Evolutionary conservation across 2,888 invertebrate genomes (phyloP).

Genomic region (Pollenia labialis): DNA sequence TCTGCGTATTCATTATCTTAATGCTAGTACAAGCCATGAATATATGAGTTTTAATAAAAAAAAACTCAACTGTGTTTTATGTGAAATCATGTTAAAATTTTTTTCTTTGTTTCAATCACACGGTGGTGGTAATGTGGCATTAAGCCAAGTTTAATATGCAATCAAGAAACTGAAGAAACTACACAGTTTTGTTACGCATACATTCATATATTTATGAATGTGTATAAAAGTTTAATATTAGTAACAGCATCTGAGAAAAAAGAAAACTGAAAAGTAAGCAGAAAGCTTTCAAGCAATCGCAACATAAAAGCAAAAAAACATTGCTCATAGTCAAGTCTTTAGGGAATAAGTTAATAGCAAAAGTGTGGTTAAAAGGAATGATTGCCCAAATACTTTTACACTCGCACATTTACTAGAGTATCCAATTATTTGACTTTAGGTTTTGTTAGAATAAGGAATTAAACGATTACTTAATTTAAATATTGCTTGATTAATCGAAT

Average conservation of each 20-base stretch:
- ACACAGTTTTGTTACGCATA: not conserved
- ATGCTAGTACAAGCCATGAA: not conserved
- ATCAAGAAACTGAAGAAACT: constrained; percentile 25
- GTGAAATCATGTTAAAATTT: constrained; percentile 7
- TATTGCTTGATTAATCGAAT: too few relatives aligned
- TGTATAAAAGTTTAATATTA: not conserved
- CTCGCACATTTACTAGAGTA: not conserved
- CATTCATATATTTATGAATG: constrained; percentile 7
- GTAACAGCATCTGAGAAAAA: not conserved
- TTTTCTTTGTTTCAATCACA: not conserved
- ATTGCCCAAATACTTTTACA: constrained; percentile 22
- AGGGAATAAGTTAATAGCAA: constrained; percentile 50
- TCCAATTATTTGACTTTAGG: too few relatives aligned
- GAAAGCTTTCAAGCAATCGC: constrained; percentile 28
- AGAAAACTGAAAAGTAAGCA: not conserved
- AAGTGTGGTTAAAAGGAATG: constrained; percentile 57
- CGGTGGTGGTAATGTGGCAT: constrained; percentile 59
- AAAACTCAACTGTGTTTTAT: constrained; percentile 22
- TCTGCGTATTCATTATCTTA: constrained; percentile 28
- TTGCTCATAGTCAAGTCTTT: constrained; percentile 59
- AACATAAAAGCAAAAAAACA: constrained; percentile 41
- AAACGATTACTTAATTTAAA: too few relatives aligned
- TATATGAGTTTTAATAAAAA: not conserved
- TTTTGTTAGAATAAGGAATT: too few relatives aligned
- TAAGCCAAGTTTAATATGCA: constrained; percentile 50